Evolutionary conservation across 2,888 invertebrate genomes (phyloP), one percentile per base, ranked within the genome.

Genomic region (Invenusta paracnida): DNA sequence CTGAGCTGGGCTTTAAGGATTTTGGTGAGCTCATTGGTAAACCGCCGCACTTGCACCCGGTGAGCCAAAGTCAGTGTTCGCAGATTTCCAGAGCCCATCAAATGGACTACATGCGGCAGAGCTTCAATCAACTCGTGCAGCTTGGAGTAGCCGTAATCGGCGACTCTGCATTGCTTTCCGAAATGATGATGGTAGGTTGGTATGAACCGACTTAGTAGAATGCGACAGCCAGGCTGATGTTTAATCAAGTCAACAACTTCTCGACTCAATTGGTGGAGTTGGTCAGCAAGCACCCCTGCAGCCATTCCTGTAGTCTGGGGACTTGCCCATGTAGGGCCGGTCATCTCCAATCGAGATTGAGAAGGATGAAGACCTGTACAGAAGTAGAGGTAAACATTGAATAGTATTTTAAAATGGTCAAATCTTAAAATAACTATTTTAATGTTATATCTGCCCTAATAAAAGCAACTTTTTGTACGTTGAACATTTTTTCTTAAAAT

Each of bases 141-240:
- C 91, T 97, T 96, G 0, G 95, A 94, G 91, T 96, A 97, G 11
- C 97, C 97, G 92, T 96, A 97, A 92, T 96, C 96, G 0, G 96
- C 95, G 0, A 97, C 95, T 85, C 95, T 94, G 89, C 97, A 95
- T 90, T 97, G 97, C 87, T 95, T 94, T 0, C 95, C 96, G 91
- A 96, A 97, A 92, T 96, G 96, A 88, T 97, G 96, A 92, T 97
- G 97, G 92, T 96, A 98, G 0, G 96, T 95, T 13, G 97, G 96
- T 83, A 97, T 96, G 91, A 98, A 97, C 90, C 96, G 95, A 88
- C 95, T 95, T 91, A 97, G 96, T 86, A 94, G 93, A 93, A 98
- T 95, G 85, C 94, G 94, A 89, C 95, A 95, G 88, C 96, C 94
- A 0, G 96, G 95, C 0, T 95, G 94, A 90, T 95, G 95, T 88